A percentile compares a stretch with the other conserved stretches of the same genome.
Evolutionary conservation across 2,113 vertebrate genomes (phyloP).

Genomic region (Pachypanchax playfairii): DNA sequence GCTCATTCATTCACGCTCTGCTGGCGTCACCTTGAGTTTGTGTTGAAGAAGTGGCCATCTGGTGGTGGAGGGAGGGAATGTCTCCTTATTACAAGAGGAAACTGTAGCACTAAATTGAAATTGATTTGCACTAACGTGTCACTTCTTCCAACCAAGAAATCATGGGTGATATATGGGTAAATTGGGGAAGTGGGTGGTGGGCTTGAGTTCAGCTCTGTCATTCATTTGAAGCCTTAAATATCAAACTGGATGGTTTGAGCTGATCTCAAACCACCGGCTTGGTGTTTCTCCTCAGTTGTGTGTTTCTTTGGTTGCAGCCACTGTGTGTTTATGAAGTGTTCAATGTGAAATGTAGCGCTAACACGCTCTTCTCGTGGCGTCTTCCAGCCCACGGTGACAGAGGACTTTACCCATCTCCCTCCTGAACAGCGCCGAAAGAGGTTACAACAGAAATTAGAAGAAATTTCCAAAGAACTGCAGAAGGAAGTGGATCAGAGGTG

Average conservation of each 20-base stretch:
- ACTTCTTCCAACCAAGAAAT: neutral
- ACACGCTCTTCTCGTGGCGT: conserved; percentile 36
- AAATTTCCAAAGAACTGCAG: conserved; percentile 93
- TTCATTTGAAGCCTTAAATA: neutral
- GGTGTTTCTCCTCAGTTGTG: conserved; percentile 15
- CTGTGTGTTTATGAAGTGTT: conserved; percentile 3
- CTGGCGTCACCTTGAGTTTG: conserved; percentile 24
- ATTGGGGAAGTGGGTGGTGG: conserved; percentile 32
- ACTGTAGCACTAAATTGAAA: neutral
- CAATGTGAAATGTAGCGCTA: conserved; percentile 8
- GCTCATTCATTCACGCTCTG: neutral
- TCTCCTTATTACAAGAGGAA: conserved; percentile 15
- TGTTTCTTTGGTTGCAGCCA: conserved; percentile 17
- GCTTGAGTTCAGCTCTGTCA: conserved; percentile 46
- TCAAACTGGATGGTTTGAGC: conserved; percentile 6
- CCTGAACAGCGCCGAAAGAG: conserved; percentile 97
- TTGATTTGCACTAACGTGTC: neutral
- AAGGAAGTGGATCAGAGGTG: conserved; percentile 99
- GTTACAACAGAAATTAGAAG: conserved; percentile 93
- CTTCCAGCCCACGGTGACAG: conserved; percentile 76
- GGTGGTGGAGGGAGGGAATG: conserved; percentile 57
- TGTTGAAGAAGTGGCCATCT: conserved; percentile 75
- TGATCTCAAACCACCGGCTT: conserved; percentile 36
- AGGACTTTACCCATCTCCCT: conserved; percentile 96
- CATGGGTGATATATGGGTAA: neutral